Conservation (phyloP, 2,888 invertebrate genomes). For the Eueremaeus valkanovi region DNA sequence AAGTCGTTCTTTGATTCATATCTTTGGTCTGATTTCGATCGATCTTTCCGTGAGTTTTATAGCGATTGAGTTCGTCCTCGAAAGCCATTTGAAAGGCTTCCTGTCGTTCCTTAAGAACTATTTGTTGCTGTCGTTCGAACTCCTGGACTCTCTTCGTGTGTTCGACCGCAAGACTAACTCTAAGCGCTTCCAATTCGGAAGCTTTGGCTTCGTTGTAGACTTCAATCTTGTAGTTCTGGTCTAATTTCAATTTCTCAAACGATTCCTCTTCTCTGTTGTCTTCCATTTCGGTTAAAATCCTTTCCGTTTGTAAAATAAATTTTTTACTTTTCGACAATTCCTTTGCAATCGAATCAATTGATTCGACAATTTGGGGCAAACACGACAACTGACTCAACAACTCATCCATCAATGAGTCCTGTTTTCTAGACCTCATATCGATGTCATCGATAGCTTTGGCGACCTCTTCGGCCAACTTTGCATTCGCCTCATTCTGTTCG, state of each 20-base stretch:
- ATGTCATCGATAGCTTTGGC: background rate
- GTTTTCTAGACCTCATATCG: background rate
- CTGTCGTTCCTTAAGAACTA: slow-evolving; percentile 62
- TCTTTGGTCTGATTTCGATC: slow-evolving; percentile 36
- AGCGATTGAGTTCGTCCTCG: slow-evolving; percentile 59
- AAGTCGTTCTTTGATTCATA: background rate
- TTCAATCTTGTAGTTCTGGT: slow-evolving; percentile 67
- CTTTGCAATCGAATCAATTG: slow-evolving; percentile 3
- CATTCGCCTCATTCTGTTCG: slow-evolving; percentile 64
- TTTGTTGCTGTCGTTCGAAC: slow-evolving; percentile 59
- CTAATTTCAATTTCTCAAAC: slow-evolving; percentile 66
- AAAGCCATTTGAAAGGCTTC: slow-evolving; percentile 67
- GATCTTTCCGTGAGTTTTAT: slow-evolving; percentile 46
- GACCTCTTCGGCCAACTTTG: slow-evolving; percentile 57
- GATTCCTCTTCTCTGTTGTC: slow-evolving; percentile 66
- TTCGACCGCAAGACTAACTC: slow-evolving; percentile 59
- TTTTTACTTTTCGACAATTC: slow-evolving; percentile 20
- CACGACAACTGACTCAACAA: background rate
- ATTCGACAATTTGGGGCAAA: slow-evolving; percentile 25
- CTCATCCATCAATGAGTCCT: background rate
- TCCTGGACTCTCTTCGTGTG: slow-evolving; percentile 60
- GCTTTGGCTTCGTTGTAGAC: slow-evolving; percentile 68
- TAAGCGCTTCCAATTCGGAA: slow-evolving; percentile 56
- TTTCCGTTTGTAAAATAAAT: slow-evolving; percentile 57
- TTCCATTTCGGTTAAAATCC: slow-evolving; percentile 63